Evolutionary conservation across 2,888 invertebrate species (phyloP).

Genomic region (Thysanoteuthis rhombus): DNA sequence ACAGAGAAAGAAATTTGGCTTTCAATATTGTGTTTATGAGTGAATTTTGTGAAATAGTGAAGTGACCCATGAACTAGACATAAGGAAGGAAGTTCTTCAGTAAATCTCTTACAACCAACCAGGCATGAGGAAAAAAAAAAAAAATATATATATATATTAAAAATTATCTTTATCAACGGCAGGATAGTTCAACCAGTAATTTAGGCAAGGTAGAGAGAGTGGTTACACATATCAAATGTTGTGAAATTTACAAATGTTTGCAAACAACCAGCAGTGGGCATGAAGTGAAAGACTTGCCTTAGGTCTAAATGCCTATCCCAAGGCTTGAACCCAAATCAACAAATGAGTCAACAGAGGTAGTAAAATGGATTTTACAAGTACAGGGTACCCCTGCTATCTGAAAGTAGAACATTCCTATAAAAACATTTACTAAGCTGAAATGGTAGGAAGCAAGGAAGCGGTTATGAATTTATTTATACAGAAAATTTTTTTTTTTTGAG

Average conservation of each 20-base stretch:
- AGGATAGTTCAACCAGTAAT: background rate
- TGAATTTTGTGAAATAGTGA: background rate
- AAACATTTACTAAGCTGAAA: too few species aligned
- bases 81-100: background rate
- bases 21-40: background rate
- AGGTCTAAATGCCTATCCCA: background rate
- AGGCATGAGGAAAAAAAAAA: background rate
- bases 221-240: background rate
- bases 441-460: too few species aligned
- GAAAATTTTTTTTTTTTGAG: too few species aligned
- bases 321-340: background rate
- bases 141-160: background rate
- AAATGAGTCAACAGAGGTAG: background rate
- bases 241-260: background rate
- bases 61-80: background rate
- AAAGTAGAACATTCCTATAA: too few species aligned
- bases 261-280: background rate
- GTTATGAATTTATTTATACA: too few species aligned
- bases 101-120: background rate
- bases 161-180: constrained; percentile 12
- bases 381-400: background rate
- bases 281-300: background rate
- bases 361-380: background rate
- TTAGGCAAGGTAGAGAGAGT: constrained; percentile 12
- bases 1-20: background rate